A percentile compares a stretch with the other conserved stretches of the same genome.
These are phyloP conservation scores for Etia nguti DNA, from an alignment of 2,113 vertebrate genomes.

Conservation along the genomic window DNA sequence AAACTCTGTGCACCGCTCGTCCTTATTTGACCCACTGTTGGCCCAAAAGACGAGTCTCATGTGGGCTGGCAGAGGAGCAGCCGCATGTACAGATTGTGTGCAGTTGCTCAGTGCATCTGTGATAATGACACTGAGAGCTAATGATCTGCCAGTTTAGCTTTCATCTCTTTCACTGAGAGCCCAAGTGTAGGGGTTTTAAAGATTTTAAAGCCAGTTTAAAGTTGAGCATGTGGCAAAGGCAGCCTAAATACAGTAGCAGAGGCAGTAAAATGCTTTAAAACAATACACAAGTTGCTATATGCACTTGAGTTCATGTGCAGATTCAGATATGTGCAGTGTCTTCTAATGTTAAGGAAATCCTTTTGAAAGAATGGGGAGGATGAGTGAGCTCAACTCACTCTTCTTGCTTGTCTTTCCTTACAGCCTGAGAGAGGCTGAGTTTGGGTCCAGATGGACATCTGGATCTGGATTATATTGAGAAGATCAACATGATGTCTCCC, in stretches of 20 bases:
- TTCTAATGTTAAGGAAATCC: background rate
- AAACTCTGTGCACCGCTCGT: background rate
- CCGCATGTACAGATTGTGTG: slow-evolving; percentile 8
- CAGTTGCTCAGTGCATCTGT: background rate
- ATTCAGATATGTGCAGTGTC: background rate
- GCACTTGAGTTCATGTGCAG: accelerated
- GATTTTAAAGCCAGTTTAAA: background rate
- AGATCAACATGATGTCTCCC: background rate
- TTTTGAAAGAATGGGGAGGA: background rate
- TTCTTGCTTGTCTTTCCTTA: background rate
- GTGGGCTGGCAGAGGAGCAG: slow-evolving; percentile 22
- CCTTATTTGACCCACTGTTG: slow-evolving; percentile 42
- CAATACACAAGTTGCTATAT: background rate
- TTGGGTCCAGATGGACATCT: background rate
- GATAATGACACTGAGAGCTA: background rate
- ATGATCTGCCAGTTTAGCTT: background rate
- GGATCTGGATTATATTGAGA: background rate
- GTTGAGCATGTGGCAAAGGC: background rate
- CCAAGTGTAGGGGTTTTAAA: background rate
- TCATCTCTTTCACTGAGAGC: background rate
- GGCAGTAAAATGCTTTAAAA: background rate
- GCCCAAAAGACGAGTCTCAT: slow-evolving; percentile 15
- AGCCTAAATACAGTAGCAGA: background rate
- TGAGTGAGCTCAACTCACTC: background rate
- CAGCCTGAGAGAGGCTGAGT: background rate